Conservation (phyloP, 2,113 vertebrate species). For the Oncorhynchus tshawytscha region DNA sequence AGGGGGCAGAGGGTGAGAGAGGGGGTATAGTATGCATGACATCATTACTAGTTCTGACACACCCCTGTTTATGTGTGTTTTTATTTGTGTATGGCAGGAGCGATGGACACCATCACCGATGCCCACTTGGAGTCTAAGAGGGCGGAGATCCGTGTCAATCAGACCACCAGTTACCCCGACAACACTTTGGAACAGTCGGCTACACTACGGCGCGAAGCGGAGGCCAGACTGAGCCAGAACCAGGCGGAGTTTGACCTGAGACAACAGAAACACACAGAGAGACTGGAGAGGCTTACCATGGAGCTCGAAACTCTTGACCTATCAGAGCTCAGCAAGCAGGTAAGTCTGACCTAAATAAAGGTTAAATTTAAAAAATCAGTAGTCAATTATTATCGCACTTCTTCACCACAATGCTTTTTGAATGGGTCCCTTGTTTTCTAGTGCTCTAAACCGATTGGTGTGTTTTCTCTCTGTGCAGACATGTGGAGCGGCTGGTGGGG, state of each 20-base stretch:
- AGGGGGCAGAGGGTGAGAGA: too few species aligned
- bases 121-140: slow-evolving; percentile 81
- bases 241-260: slow-evolving; percentile 80
- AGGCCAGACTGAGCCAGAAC: slow-evolving; percentile 74
- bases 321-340: slow-evolving; percentile 79
- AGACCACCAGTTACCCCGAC: slow-evolving; percentile 69
- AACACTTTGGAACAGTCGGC: slow-evolving; percentile 76
- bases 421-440: neutral
- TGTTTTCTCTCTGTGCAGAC: slow-evolving; percentile 69
- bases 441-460: neutral
- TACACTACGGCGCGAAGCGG: slow-evolving; percentile 70
- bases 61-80: neutral
- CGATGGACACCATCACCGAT: slow-evolving; percentile 84
- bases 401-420: neutral
- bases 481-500: slow-evolving; percentile 77
- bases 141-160: slow-evolving; percentile 79
- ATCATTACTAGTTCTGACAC: neutral
- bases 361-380: neutral
- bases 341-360: slow-evolving; percentile 47
- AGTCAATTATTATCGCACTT: neutral
- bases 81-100: slow-evolving; percentile 70
- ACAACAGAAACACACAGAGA: slow-evolving; percentile 79
- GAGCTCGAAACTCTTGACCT: slow-evolving; percentile 83
- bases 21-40: neutral
- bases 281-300: slow-evolving; percentile 82